These are phyloP conservation scores for Corythornis madagascariensis DNA, from an alignment of 2,113 vertebrate genomes.

Conservation along the genomic window DNA sequence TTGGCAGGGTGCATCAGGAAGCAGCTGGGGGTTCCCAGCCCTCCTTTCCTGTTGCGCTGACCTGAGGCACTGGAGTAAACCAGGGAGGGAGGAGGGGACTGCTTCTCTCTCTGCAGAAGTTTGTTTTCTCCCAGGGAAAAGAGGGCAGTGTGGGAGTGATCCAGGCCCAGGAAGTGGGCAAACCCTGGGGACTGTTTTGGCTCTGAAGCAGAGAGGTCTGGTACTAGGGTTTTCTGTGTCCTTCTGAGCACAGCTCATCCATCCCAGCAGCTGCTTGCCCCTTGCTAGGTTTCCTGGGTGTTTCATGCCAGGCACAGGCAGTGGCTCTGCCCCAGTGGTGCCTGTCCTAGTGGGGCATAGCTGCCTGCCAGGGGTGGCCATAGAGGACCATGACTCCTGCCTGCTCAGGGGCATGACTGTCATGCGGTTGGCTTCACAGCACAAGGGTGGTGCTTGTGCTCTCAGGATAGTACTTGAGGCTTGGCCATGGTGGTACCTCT, in stretches of 20 bases:
- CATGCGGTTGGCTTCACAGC: neutral
- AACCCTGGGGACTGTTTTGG: neutral
- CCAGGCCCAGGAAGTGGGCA: neutral
- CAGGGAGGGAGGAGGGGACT: neutral
- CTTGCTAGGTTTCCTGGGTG: neutral
- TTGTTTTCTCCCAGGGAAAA: neutral
- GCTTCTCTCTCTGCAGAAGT: neutral
- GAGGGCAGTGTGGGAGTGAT: neutral
- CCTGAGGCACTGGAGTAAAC: neutral
- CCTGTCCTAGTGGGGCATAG: neutral
- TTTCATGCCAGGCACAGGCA: neutral
- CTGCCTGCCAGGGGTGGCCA: neutral
- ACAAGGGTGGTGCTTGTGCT: rapidly evolving
- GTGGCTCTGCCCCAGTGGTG: neutral
- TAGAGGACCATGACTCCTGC: neutral
- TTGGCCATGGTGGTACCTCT: neutral
- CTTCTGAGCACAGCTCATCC: neutral
- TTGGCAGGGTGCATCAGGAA: neutral
- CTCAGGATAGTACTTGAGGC: neutral
- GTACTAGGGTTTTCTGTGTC: neutral
- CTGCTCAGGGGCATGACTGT: rapidly evolving
- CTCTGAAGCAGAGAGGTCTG: neutral
- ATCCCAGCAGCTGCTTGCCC: neutral
- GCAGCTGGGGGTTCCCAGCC: constrained; percentile 35
- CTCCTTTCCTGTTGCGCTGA: constrained; percentile 30